Percentiles rank a stretch among this genome's conserved stretches.
Conservation (phyloP, 2,797 vertebrate species). For the Poeciliopsis paucimaculata region DNA sequence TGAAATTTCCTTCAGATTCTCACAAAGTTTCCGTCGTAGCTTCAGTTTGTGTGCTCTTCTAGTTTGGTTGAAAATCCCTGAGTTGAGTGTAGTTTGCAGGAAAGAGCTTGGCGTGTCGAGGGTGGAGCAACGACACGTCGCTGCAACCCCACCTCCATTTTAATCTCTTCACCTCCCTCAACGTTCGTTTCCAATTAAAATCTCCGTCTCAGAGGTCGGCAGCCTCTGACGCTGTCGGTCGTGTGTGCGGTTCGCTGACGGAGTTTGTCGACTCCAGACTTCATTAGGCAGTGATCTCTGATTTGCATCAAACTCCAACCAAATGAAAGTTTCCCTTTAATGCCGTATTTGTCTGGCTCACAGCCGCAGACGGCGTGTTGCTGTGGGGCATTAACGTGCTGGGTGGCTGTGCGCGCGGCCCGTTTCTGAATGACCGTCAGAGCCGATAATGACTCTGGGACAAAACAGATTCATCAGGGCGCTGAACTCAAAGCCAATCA, state of each 20-base stretch:
- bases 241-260: constrained; percentile 11
- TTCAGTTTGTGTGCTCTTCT: too few relatives aligned
- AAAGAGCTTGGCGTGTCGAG: not conserved
- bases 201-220: constrained; percentile 14
- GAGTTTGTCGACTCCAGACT: constrained; percentile 17
- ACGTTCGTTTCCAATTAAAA: constrained; percentile 39
- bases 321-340: constrained; percentile 18
- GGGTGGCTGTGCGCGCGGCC: constrained; percentile 2
- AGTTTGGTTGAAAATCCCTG: not conserved
- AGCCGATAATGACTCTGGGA: constrained; percentile 33
- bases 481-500: constrained; percentile 50
- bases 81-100: too few relatives aligned
- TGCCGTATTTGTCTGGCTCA: constrained; percentile 17
- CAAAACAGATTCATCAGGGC: constrained; percentile 46
- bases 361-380: constrained; percentile 11
- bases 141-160: not conserved
- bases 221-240: constrained; percentile 6
- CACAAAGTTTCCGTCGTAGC: too few relatives aligned
- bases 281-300: constrained; percentile 33
- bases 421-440: constrained; percentile 16
- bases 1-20: too few relatives aligned
- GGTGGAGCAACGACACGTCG: not conserved
- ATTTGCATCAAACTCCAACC: constrained; percentile 33
- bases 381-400: constrained; percentile 3
- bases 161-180: constrained; percentile 6